Percentiles rank a stretch among this genome's conserved stretches.
phyloP scores from a whole-genome alignment of 2,797 vertebrate species.

The Notolabrus celidotus region DNA sequence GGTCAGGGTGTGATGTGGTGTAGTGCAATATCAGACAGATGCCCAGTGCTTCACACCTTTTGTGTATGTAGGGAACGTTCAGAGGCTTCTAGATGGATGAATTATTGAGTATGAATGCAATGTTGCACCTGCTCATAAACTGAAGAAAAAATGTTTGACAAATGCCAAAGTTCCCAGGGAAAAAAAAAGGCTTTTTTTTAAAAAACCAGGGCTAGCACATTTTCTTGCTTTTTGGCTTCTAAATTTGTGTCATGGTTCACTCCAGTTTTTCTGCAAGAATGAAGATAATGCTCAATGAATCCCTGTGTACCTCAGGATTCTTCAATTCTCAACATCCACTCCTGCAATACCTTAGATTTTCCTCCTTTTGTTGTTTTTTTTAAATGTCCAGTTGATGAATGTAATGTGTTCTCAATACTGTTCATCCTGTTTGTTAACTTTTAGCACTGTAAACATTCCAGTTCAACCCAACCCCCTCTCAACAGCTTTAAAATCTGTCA shows the following conservation, averaged over 20 bases:
- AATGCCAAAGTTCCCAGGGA: slow-evolving; percentile 21
- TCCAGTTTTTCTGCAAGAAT: slow-evolving; percentile 39
- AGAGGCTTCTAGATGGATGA: slow-evolving; percentile 30
- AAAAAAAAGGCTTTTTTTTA: slow-evolving; percentile 28
- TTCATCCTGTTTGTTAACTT: slow-evolving; percentile 76
- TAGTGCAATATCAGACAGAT: slow-evolving; percentile 76
- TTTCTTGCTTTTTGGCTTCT: slow-evolving; percentile 22
- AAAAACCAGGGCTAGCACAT: slow-evolving; percentile 28
- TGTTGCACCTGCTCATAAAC: slow-evolving; percentile 1
- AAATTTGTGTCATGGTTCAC: slow-evolving; percentile 23
- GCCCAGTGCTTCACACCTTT: slow-evolving; percentile 61
- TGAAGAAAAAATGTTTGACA: slow-evolving; percentile 5
- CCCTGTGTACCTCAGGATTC: slow-evolving; percentile 52
- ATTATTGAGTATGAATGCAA: slow-evolving; percentile 8
- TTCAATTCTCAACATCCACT: slow-evolving; percentile 29
- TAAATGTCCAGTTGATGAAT: slow-evolving; percentile 74
- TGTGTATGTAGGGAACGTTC: slow-evolving; percentile 9
- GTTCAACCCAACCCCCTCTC: slow-evolving; percentile 43
- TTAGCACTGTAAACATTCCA: slow-evolving; percentile 85
- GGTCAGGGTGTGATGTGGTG: slow-evolving; percentile 70
- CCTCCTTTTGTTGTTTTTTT: slow-evolving; percentile 31
- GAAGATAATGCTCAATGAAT: slow-evolving; percentile 39
- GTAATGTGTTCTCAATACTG: slow-evolving; percentile 84
- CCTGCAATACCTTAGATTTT: slow-evolving; percentile 28
- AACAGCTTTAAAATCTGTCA: slow-evolving; percentile 67